A percentile compares a stretch with the other conserved stretches of the same genome.
These are phyloP conservation scores for Kryptolebias ocellatus DNA, from an alignment of 2,797 vertebrate genomes.

Conservation along the genomic window DNA sequence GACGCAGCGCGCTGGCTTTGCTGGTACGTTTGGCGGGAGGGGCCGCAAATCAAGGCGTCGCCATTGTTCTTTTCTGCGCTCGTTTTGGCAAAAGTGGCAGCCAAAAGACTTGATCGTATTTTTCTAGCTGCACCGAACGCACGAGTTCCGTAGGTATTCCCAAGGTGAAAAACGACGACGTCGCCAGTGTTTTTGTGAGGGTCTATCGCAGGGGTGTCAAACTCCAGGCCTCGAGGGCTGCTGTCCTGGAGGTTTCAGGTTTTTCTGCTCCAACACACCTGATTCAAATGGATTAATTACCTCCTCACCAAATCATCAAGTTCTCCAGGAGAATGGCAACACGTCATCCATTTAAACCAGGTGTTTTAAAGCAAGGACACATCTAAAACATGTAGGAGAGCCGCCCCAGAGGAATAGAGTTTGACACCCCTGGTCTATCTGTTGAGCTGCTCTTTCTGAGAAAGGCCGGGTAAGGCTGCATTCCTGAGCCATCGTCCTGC, in stretches of 20 bases:
- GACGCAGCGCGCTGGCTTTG: conserved; percentile 13
- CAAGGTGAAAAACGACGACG: conserved; percentile 20
- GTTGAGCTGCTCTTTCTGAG: conserved; percentile 57
- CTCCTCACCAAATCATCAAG: too few species aligned
- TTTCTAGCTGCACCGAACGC: neutral
- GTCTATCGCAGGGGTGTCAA: too few species aligned
- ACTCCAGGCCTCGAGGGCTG: too few species aligned
- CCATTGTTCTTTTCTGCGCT: neutral
- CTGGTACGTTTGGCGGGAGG: conserved; percentile 3
- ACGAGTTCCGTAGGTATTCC: neutral
- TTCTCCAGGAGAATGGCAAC: too few species aligned
- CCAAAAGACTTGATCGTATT: neutral
- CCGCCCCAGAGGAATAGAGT: too few species aligned
- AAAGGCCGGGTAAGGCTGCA: conserved; percentile 62
- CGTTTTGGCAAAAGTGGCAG: neutral
- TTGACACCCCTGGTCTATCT: conserved; percentile 31
- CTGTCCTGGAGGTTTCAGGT: too few species aligned
- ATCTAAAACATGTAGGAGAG: too few species aligned
- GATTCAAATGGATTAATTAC: too few species aligned
- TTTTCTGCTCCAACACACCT: too few species aligned
- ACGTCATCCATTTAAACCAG: too few species aligned
- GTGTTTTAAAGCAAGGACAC: too few species aligned
- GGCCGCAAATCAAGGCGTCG: too few species aligned
- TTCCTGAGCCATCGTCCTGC: conserved; percentile 56
- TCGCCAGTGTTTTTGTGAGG: conserved; percentile 54